phyloP scores from a whole-genome alignment of 2,113 vertebrate genomes.

The Lasiurus cinereus region DNA sequence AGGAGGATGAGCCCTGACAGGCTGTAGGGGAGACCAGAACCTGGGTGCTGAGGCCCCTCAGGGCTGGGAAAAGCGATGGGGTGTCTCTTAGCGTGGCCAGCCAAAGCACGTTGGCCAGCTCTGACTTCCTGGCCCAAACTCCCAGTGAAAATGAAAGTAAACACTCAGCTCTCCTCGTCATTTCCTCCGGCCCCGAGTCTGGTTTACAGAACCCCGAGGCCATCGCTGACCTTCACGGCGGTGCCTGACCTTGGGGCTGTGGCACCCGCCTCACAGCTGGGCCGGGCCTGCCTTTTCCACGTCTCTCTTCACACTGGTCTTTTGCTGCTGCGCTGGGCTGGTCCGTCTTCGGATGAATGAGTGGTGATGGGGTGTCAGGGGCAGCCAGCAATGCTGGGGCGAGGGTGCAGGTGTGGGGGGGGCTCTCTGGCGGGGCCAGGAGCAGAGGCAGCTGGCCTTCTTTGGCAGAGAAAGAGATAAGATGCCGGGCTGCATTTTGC shows the following conservation, averaged over 20 bases:
- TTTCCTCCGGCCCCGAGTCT: slow-evolving; percentile 46
- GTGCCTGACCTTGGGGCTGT: background rate
- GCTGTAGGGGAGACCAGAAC: too few relatives aligned
- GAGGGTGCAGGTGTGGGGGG: slow-evolving; percentile 28
- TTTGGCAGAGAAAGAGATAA: slow-evolving; percentile 84
- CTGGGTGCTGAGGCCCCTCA: too few relatives aligned
- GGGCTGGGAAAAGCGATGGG: background rate
- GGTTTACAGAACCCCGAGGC: slow-evolving; percentile 78
- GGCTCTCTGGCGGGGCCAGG: slow-evolving; percentile 86
- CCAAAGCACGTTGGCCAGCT: slow-evolving; percentile 56
- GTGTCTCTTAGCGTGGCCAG: slow-evolving; percentile 11
- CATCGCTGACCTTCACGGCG: slow-evolving; percentile 77
- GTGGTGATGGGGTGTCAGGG: slow-evolving; percentile 90
- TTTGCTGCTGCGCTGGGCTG: slow-evolving; percentile 88
- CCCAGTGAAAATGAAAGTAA: slow-evolving; percentile 74
- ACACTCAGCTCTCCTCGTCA: background rate
- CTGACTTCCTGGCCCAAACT: slow-evolving; percentile 36
- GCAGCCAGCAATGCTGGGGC: slow-evolving; percentile 88
- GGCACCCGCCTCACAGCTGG: slow-evolving; percentile 63
- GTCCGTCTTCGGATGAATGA: slow-evolving; percentile 91
- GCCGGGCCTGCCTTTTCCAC: slow-evolving; percentile 64
- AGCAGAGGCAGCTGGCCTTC: slow-evolving; percentile 85
- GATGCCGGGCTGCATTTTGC: slow-evolving; percentile 82
- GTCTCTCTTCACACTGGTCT: slow-evolving; percentile 88
- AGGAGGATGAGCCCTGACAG: background rate